Conservation (phyloP, 2,888 invertebrate species). For the Lysandra bellargus region DNA sequence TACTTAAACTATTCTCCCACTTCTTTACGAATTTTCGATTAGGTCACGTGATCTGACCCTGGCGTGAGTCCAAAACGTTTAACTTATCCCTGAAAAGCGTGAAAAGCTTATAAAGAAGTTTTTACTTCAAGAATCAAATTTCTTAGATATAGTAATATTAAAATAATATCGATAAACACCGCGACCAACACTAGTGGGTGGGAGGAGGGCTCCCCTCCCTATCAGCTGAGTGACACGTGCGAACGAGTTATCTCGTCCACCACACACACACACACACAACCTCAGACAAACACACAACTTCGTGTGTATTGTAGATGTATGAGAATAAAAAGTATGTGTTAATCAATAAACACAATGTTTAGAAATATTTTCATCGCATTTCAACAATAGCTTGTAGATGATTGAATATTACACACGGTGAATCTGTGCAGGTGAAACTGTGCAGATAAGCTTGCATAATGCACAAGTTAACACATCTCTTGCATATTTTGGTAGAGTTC, state of each 20-base stretch:
- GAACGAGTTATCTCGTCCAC: constrained; percentile 65
- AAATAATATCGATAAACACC: neutral
- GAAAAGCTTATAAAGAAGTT: too few species aligned
- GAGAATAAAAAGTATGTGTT: constrained; percentile 1
- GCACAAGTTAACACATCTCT: too few species aligned
- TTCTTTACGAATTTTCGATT: too few species aligned
- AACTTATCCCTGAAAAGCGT: too few species aligned
- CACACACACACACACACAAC: constrained; percentile 40
- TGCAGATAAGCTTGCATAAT: too few species aligned
- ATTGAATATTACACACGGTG: neutral
- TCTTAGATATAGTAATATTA: too few species aligned
- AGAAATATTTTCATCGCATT: neutral
- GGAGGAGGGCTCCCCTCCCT: constrained; percentile 59
- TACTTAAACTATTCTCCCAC: neutral
- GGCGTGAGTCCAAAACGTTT: too few species aligned
- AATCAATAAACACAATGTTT: constrained; percentile 1
- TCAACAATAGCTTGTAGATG: neutral
- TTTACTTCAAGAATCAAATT: too few species aligned
- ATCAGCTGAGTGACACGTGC: constrained; percentile 78
- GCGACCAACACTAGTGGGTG: constrained; percentile 39
- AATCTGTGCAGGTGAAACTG: too few species aligned
- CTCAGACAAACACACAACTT: constrained; percentile 10
- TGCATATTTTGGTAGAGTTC: too few species aligned
- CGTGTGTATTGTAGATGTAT: neutral
- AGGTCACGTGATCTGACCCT: too few species aligned